phyloP scores from a whole-genome alignment of 1,140 invertebrate species.

The Zaprionus inermis region DNA sequence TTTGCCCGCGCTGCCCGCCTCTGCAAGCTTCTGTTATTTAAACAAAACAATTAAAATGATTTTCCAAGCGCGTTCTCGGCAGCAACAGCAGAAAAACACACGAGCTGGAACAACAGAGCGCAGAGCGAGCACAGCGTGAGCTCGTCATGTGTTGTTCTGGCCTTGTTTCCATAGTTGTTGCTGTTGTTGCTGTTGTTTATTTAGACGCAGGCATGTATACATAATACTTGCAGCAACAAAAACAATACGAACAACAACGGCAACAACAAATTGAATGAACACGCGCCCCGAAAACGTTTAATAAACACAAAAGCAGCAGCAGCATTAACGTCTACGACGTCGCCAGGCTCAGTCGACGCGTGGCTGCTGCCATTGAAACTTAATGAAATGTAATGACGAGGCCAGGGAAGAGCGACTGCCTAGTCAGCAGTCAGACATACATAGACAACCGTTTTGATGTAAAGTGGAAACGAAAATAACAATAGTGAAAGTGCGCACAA shows the following conservation, averaged over 20 bases:
- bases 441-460: conserved; percentile 63
- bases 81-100: conserved; percentile 11
- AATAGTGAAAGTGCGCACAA: conserved; percentile 46
- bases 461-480: conserved; percentile 61
- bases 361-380: conserved; percentile 42
- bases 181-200: conserved; percentile 51
- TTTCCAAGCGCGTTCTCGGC: conserved; percentile 55
- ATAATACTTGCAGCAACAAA: conserved; percentile 64
- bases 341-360: conserved; percentile 17
- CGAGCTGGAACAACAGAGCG: conserved; percentile 1
- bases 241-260: conserved; percentile 41
- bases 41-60: conserved; percentile 81
- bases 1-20: conserved; percentile 7
- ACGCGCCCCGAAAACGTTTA: conserved; percentile 78
- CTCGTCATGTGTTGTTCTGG: conserved; percentile 46
- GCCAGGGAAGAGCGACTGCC: conserved; percentile 12
- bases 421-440: conserved; percentile 38
- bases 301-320: conserved; percentile 71
- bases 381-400: conserved; percentile 80
- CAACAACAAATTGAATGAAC: conserved; percentile 78
- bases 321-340: conserved; percentile 27
- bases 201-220: conserved; percentile 76
- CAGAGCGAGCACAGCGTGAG: conserved; percentile 18
- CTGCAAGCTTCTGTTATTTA: conserved; percentile 63
- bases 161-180: conserved; percentile 24